Base-by-base conservation (phyloP, 2,113 vertebrate genomes). In the Microcebus griseorufus region DNA sequence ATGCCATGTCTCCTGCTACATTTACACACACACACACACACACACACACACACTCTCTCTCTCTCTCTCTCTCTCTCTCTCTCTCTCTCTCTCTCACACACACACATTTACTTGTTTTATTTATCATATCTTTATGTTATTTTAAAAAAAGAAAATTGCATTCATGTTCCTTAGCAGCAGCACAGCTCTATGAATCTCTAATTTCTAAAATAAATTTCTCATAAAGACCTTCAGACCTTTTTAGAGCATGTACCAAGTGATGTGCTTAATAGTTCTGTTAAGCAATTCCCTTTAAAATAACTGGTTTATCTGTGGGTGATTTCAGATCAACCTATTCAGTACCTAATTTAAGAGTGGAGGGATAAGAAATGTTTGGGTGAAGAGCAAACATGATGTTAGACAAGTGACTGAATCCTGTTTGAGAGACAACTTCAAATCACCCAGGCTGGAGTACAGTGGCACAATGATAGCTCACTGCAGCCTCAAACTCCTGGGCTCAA, bases 201-300 rank as follows among this genome's bases (percentile, higher is more conserved):
- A 79, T 90, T 75, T 90, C 60, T 88, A 76, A 60, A 88, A 95
- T 13, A 64, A 81, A 80, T 69, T 85, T 84, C 22, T 65, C 45
- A 23, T 45, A 12, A 1, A 81, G 29, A 85, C 34, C 17, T 76
- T 85, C 2, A 81, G 25, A 85, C 29, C 17, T 81, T 81, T 81
- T 42, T 37, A 78, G 42, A 75, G 12, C 27, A 27, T 45, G 37
- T 81, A 29, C 25, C 51, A 76, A 70, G 48, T 76, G 29, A 78
- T 86, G 27, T 55, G 3, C 34, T 89, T 37, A 73, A 10, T 53
- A 92, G 3, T 81, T 37, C 27, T 51, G 17, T 83, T 39, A 75
- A 34, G 14, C 62, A 32, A 22, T 42, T 90, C 29, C 23, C 29
- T 93, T 82, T 62, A 60, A 78, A 94, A 73, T 32, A 94, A 82